These are phyloP conservation scores for Aleiodes alternator DNA, from an alignment of 2,888 invertebrate species.

Conservation along the genomic window DNA sequence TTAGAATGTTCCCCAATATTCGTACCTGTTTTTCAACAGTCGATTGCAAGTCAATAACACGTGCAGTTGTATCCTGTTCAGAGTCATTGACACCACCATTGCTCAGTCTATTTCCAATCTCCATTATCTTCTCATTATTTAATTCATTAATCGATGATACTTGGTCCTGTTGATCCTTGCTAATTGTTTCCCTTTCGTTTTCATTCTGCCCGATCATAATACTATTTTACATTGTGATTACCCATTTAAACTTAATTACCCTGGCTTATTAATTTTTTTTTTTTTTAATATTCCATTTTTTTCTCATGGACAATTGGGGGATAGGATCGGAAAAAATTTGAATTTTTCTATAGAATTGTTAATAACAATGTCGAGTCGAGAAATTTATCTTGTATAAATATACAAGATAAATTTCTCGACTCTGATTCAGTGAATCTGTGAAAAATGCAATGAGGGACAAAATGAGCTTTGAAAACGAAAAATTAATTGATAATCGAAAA, in stretches of 20 bases:
- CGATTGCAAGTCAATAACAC: constrained; percentile 88
- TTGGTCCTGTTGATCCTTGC: constrained; percentile 59
- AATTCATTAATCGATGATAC: constrained; percentile 65
- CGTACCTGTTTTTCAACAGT: constrained; percentile 91
- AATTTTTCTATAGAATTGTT: too few species aligned
- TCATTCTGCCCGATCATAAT: constrained; percentile 73
- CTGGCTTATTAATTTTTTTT: too few species aligned
- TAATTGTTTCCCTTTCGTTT: constrained; percentile 53
- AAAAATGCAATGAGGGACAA: too few species aligned
- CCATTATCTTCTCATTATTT: constrained; percentile 56
- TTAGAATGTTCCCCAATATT: constrained; percentile 29
- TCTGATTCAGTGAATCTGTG: too few species aligned
- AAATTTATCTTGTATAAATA: too few species aligned
- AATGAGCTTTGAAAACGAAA: too few species aligned
- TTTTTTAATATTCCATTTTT: too few species aligned
- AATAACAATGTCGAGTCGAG: too few species aligned
- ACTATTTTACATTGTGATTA: constrained; percentile 73
- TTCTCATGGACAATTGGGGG: too few species aligned
- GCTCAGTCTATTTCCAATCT: constrained; percentile 71
- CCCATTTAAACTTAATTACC: constrained; percentile 40
- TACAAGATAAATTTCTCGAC: too few species aligned
- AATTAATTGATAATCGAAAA: too few species aligned
- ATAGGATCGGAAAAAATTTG: too few species aligned
- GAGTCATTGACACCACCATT: constrained; percentile 74
- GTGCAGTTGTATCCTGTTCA: constrained; percentile 79